Evolutionary conservation across 2,797 vertebrate genomes (phyloP).

Genomic region (Coccyzus lansbergi): DNA sequence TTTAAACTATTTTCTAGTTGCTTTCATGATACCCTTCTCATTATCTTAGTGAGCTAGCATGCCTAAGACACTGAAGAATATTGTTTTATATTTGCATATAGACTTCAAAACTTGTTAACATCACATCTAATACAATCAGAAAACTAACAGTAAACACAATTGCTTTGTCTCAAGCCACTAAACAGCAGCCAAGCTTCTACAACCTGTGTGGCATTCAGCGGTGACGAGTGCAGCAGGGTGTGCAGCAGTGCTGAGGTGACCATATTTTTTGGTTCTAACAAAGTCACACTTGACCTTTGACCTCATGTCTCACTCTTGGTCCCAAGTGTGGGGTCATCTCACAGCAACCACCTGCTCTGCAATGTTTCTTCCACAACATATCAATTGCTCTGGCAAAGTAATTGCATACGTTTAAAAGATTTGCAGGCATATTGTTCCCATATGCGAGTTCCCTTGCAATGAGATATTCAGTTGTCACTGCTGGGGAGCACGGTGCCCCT

Average conservation of each 20-base stretch:
- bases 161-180: background rate
- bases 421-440: conserved; percentile 73
- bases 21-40: background rate
- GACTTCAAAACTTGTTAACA: background rate
- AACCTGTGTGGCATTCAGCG: conserved; percentile 9
- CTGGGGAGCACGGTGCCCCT: conserved; percentile 52
- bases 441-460: conserved; percentile 56
- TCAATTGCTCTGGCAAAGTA: conserved; percentile 69
- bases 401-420: conserved; percentile 55
- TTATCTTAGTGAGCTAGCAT: background rate
- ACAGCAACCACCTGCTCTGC: conserved; percentile 72
- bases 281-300: conserved; percentile 71
- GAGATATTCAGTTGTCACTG: conserved; percentile 65
- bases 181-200: background rate
- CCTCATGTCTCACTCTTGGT: conserved; percentile 35
- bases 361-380: conserved; percentile 67
- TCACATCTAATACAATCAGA: background rate
- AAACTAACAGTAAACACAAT: background rate
- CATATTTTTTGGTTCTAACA: conserved; percentile 57
- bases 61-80: background rate
- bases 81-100: background rate
- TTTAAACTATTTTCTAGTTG: background rate
- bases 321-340: conserved; percentile 63
- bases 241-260: conserved; percentile 32
- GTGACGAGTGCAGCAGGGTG: background rate